Evolutionary conservation across 2,797 vertebrate genomes (phyloP), one percentile per base, ranked within the genome.

Genomic region (Clarias pachynema): DNA sequence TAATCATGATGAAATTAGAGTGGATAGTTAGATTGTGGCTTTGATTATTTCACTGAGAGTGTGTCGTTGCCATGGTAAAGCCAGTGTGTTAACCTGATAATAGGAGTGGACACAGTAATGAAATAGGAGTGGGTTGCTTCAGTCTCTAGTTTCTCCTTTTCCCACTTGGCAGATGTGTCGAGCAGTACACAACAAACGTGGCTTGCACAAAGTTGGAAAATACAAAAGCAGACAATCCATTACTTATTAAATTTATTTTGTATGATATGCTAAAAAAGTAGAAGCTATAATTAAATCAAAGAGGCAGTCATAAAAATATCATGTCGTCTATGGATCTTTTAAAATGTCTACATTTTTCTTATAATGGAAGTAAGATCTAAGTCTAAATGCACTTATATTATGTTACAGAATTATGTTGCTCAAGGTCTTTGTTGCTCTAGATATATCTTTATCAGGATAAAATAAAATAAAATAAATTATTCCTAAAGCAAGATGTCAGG

Each of bases 11-110:
- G 79, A 87, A 90, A 89, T 89, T 89, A 84, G 73, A 85, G 83
- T 89, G 84, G 87, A 81, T 89, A 74, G 85, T 86, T 83, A 79
- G 79, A 85, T 87, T 78, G 85, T 9, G 44, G 87, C 77, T 31
- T 60, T 87, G 84, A 57, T 83, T 84, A 56, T 86, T 70, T 82
- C 75, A 37, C 53, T 60, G 72, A 29, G 34, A 85, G 80, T 82
- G 82, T 83, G 79, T n/a, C 15, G 89, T 86, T 91, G 84, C 85
- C 84, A 90, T 89, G 86, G 90, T 72, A 86, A 89, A 85, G 49
- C 40, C 70, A 84, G 72, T 72, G 57, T 66, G 60, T 83, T 89
- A 86, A 85, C 85, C 56, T 83, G 44, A 88, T 75, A 83, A 81
- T 86, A 84, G 82, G 82, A 69, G 37, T 49, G 49, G 68, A 79